Evolutionary conservation across 2,113 vertebrate genomes (phyloP), one percentile per base, ranked within the genome.

Genomic region (Hippocampus guttulatus): DNA sequence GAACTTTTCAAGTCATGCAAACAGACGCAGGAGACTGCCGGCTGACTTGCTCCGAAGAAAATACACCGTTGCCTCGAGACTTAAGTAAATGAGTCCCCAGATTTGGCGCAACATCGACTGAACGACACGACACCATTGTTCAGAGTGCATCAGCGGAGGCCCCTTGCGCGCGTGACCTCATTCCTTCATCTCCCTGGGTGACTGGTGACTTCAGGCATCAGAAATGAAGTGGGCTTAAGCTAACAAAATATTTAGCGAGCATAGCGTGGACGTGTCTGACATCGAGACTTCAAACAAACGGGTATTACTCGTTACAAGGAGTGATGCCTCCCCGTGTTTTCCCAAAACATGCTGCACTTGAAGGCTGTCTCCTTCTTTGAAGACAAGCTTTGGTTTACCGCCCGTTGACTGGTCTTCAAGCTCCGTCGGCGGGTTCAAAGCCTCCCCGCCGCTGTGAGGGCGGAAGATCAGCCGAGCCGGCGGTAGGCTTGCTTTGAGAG

Each of bases 371-470:
- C 57, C 45, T 4, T 63, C 88, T 86, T 83, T 87, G 85, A 88
- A 86, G 85, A 77, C 73, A 72, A 71, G 66, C 73, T 77, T 75
- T 74, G 83, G 27, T 77, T 79, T 49, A 78, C 81, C 80, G 75
- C 82, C 82, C 69, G 84, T 69, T 73, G 86, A 75, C 61, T 76
- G 64, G 80, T 66, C 43, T 67, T 71, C 23, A 41, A 65, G 75
- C 69, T 72, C 43, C 41, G 43, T 79, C 67, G 75, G 77, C 71
- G 62, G 38, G 81, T 88, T 91, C 87, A 91, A 89, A 91, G 85
- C 79, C 74, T 64, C 75, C 78, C 76, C 63, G 5, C 74, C 6
- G 73, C 25, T 25, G 30, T 25, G 47, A 71, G 68, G 41, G 70
- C 73, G 43, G 71, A 65, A 77, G 69, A 79, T 87, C 78, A 78